Evolutionary conservation across 2,113 vertebrate genomes (phyloP).

Genomic region (Xenopus laevis): DNA sequence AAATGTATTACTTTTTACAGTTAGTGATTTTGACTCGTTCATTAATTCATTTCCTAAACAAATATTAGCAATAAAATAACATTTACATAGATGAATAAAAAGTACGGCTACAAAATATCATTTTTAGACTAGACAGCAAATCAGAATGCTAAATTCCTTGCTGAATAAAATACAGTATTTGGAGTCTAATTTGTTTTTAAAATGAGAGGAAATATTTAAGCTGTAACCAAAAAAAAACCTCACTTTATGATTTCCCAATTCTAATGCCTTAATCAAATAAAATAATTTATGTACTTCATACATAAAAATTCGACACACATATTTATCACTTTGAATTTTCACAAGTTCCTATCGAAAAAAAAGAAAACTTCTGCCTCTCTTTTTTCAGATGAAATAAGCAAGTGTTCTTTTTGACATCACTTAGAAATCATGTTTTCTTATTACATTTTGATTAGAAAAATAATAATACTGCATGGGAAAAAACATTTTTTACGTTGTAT

Average conservation of each 20-base stretch:
- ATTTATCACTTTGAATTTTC: too few species aligned
- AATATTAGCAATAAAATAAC: constrained; percentile 56
- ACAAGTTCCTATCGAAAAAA: too few species aligned
- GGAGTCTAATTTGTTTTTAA: neutral
- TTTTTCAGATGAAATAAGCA: too few species aligned
- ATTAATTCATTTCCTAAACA: constrained; percentile 46
- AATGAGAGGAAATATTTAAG: neutral
- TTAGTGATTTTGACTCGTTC: constrained; percentile 55
- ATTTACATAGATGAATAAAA: constrained; percentile 69
- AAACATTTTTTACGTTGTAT: too few species aligned
- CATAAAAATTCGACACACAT: too few species aligned
- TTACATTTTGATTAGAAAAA: too few species aligned
- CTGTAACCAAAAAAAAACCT: neutral
- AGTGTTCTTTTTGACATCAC: too few species aligned
- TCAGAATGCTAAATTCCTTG: constrained; percentile 63
- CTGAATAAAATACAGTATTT: constrained; percentile 52
- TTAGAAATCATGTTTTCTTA: too few species aligned
- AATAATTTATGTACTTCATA: too few species aligned
- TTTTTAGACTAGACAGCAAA: constrained; percentile 63
- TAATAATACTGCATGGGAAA: too few species aligned
- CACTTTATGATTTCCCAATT: neutral
- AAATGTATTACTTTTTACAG: constrained; percentile 56
- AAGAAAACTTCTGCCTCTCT: too few species aligned
- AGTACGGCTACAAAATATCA: constrained; percentile 60
- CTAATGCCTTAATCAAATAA: neutral